Percentiles rank a stretch among this genome's conserved stretches.
Conservation (phyloP, 2,797 vertebrate genomes). For the Yasuhikotakia modesta region DNA sequence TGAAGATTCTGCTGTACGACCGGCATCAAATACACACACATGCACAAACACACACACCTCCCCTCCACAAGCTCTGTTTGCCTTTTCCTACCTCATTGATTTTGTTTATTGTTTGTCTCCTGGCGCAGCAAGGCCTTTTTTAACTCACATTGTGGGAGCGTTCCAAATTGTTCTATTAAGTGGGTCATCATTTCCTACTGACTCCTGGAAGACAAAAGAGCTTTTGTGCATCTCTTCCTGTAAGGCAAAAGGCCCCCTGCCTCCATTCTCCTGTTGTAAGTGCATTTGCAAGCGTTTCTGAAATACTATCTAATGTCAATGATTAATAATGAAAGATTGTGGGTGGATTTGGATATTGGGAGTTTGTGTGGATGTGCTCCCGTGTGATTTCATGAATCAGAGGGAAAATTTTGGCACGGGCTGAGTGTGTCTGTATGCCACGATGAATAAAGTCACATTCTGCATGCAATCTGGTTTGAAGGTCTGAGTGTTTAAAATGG, state of each 20-base stretch:
- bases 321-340: constrained; percentile 36
- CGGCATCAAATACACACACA: not conserved
- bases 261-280: constrained; percentile 55
- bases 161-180: constrained; percentile 80
- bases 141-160: constrained; percentile 50
- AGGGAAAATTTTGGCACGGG: constrained; percentile 16
- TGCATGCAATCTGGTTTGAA: constrained; percentile 41
- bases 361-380: not conserved
- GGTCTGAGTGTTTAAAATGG: constrained; percentile 47
- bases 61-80: constrained; percentile 60
- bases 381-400: constrained; percentile 12
- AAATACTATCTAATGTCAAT: constrained; percentile 63
- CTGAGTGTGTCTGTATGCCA: constrained; percentile 5
- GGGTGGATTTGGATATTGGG: not conserved
- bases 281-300: constrained; percentile 64
- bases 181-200: constrained; percentile 78
- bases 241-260: constrained; percentile 72
- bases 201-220: constrained; percentile 77
- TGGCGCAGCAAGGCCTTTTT: constrained; percentile 67
- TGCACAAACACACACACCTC: constrained; percentile 7
- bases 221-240: constrained; percentile 67
- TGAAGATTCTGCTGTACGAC: constrained; percentile 56
- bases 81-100: constrained; percentile 69
- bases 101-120: constrained; percentile 77
- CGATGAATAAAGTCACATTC: constrained; percentile 12